These are phyloP conservation scores for Narcine bancroftii DNA, from an alignment of 2,113 vertebrate species.

Conservation along the genomic window DNA sequence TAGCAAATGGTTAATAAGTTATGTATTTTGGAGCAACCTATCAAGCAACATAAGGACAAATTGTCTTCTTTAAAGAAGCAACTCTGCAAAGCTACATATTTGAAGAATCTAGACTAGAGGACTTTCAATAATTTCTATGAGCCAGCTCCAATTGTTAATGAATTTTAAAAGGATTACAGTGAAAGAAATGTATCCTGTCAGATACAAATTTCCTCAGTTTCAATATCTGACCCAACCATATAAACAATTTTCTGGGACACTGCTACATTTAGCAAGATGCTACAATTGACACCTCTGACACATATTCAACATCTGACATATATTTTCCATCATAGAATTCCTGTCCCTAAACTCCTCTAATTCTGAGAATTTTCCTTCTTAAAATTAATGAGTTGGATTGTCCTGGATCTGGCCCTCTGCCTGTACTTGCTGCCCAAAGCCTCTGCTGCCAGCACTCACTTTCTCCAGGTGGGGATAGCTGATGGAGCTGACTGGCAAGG, in stretches of 20 bases:
- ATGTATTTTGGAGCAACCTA: not conserved
- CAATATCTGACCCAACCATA: not conserved
- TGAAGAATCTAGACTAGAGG: slow-evolving; percentile 4
- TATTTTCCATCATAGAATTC: not conserved
- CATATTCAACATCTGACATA: not conserved
- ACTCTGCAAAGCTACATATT: not conserved
- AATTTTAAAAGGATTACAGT: not conserved
- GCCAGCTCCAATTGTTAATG: not conserved
- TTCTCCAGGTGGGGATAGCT: no score
- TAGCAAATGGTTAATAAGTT: not conserved
- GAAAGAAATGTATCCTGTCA: not conserved
- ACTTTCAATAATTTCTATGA: not conserved
- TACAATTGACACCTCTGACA: not conserved
- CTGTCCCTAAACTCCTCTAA: not conserved
- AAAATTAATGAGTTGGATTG: not conserved
- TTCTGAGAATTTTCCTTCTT: not conserved
- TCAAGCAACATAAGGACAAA: not conserved
- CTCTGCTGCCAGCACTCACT: no score
- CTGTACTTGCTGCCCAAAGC: no score
- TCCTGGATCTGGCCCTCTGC: no score
- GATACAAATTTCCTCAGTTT: not conserved
- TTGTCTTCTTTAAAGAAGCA: not conserved
- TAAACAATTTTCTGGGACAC: not conserved
- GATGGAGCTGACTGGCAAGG: no score
- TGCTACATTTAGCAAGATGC: not conserved